These are phyloP conservation scores for Halictus ligatus DNA, from an alignment of 2,888 invertebrate species.

Conservation along the genomic window DNA sequence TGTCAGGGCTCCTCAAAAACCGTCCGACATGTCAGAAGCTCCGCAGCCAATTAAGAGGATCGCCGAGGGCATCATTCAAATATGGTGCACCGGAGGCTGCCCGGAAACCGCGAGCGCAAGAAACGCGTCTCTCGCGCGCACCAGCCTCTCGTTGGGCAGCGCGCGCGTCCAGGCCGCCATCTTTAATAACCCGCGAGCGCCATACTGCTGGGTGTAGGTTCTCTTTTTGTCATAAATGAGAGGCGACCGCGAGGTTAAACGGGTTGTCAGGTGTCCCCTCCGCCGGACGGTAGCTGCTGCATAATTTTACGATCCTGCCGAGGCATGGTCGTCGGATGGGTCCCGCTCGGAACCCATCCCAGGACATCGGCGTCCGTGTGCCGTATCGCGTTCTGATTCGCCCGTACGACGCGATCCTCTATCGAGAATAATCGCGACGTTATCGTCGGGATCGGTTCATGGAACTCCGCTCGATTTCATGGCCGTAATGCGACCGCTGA, in stretches of 20 bases:
- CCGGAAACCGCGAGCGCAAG: constrained; percentile 55
- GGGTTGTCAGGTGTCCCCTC: constrained; percentile 80
- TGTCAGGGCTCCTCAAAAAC: not conserved
- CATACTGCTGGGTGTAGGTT: constrained; percentile 75
- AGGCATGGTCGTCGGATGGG: constrained; percentile 36
- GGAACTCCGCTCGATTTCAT: constrained; percentile 34
- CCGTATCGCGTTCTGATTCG: constrained; percentile 16
- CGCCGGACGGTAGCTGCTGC: constrained; percentile 71
- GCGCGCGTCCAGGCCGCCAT: constrained; percentile 72
- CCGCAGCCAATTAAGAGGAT: not conserved
- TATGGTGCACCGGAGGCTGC: constrained; percentile 66
- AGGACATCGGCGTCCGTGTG: not conserved
- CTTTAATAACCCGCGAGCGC: constrained; percentile 81
- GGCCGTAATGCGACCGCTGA: constrained; percentile 13
- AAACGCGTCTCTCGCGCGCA: constrained; percentile 49
- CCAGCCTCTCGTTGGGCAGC: constrained; percentile 31
- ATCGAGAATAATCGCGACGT: constrained; percentile 51
- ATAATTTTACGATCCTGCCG: constrained; percentile 79
- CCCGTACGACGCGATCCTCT: constrained; percentile 18
- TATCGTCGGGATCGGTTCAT: constrained; percentile 51
- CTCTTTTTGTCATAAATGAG: constrained; percentile 80
- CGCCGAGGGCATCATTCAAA: constrained; percentile 73
- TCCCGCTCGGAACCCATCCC: constrained; percentile 7
- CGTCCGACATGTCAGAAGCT: not conserved
- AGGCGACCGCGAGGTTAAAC: constrained; percentile 79